Conservation (phyloP, 2,888 invertebrate species). For the Meganola albula region DNA sequence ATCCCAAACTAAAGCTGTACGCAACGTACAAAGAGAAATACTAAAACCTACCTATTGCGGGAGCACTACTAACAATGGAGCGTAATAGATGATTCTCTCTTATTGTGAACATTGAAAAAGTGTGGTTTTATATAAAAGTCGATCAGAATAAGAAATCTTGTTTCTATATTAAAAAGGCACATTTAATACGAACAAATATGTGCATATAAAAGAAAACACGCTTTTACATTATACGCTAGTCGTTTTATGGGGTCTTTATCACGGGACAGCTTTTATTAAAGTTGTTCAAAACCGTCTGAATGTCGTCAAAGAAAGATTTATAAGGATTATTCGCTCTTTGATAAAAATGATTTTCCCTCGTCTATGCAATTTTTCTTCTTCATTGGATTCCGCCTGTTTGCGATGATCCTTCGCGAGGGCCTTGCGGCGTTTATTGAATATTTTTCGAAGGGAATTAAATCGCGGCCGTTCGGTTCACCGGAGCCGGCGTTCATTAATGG, state of each 20-base stretch:
- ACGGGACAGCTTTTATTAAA: too few species aligned
- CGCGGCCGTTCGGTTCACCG: constrained; percentile 53
- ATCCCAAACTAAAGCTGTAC: constrained; percentile 22
- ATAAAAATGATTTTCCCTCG: constrained; percentile 30
- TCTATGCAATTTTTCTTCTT: constrained; percentile 48
- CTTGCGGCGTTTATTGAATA: constrained; percentile 65
- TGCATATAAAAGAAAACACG: too few species aligned
- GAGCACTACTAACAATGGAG: constrained; percentile 42
- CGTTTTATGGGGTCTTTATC: too few species aligned
- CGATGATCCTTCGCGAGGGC: constrained; percentile 41
- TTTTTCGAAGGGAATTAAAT: constrained; percentile 68
- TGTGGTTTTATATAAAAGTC: constrained; percentile 44
- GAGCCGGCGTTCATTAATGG: constrained; percentile 62
- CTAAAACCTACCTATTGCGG: constrained; percentile 26
- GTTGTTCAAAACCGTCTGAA: too few species aligned
- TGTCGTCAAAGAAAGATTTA: constrained; percentile 21
- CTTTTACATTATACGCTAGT: too few species aligned
- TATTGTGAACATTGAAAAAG: constrained; percentile 45
- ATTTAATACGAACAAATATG: too few species aligned
- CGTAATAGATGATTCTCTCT: constrained; percentile 51
- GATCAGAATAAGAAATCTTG: constrained; percentile 39
- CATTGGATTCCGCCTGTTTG: constrained; percentile 46
- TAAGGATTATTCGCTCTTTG: constrained; percentile 27
- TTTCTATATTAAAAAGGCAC: constrained; percentile 18
- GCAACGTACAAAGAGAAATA: constrained; percentile 32